Conservation (phyloP, 1,140 invertebrate species). For the Sitophilus oryzae region DNA sequence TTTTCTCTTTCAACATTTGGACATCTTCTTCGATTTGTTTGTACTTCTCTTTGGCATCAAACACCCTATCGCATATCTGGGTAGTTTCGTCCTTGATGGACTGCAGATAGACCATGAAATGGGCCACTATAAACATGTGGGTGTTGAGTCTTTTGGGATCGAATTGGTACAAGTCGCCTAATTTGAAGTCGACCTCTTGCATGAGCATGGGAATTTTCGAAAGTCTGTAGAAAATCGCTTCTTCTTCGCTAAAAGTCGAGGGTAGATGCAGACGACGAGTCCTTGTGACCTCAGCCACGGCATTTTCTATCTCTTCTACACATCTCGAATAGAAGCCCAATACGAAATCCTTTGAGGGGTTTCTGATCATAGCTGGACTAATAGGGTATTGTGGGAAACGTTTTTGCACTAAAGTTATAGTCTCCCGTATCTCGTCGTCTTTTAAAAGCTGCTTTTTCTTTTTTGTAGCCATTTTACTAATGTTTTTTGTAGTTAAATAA, state of each 20-base stretch:
- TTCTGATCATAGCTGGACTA: neutral
- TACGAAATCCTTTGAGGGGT: conserved; percentile 13
- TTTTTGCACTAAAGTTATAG: conserved; percentile 5
- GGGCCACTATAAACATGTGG: conserved; percentile 6
- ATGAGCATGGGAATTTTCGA: conserved; percentile 5
- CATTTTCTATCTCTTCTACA: conserved; percentile 9
- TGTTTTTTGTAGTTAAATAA: too few species aligned
- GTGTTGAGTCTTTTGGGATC: conserved; percentile 8
- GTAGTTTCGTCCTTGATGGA: conserved; percentile 3
- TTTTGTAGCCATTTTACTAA: conserved; percentile 9
- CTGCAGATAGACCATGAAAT: conserved; percentile 4
- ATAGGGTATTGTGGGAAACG: conserved; percentile 11
- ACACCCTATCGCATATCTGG: conserved; percentile 5
- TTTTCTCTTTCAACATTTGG: conserved; percentile 3
- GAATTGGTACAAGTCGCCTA: conserved; percentile 14
- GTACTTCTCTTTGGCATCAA: neutral
- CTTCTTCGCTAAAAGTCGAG: conserved; percentile 2
- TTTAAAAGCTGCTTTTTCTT: conserved; percentile 6
- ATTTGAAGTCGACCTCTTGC: conserved; percentile 2
- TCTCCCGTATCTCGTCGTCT: neutral
- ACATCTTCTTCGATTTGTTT: conserved; percentile 1
- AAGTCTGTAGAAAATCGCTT: conserved; percentile 7
- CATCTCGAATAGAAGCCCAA: conserved; percentile 11
- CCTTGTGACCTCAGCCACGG: conserved; percentile 2
- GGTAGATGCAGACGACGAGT: neutral